These are phyloP conservation scores for Nemapogon koenigi DNA, from an alignment of 2,888 invertebrate species.

Conservation along the genomic window DNA sequence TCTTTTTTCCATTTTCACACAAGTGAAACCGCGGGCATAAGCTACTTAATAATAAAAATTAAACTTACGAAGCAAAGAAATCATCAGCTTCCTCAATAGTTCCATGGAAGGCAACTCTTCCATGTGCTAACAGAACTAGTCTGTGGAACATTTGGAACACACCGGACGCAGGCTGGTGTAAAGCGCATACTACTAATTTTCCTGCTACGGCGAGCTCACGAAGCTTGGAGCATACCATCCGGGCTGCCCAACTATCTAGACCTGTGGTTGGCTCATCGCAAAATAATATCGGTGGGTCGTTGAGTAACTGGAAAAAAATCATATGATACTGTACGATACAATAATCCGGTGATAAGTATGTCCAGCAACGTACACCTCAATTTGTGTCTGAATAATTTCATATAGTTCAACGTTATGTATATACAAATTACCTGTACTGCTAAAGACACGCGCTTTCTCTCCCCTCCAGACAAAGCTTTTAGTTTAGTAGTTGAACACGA, in stretches of 20 bases:
- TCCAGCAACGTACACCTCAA: too few relatives aligned
- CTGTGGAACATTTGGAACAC: slow-evolving; percentile 84
- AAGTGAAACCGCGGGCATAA: too few relatives aligned
- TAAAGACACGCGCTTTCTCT: slow-evolving; percentile 83
- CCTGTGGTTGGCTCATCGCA: slow-evolving; percentile 96
- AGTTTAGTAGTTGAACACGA: slow-evolving; percentile 76
- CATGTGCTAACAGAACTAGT: slow-evolving; percentile 78
- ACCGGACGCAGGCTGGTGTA: slow-evolving; percentile 92
- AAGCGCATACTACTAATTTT: slow-evolving; percentile 84
- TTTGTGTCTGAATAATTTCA: too few relatives aligned
- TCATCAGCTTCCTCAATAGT: slow-evolving; percentile 70
- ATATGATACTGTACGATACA: too few relatives aligned
- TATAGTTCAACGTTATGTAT: too few relatives aligned
- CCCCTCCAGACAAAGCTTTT: slow-evolving; percentile 86
- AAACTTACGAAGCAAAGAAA: slow-evolving; percentile 73
- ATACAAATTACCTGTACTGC: slow-evolving; percentile 75
- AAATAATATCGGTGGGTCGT: slow-evolving; percentile 87
- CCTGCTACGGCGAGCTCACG: slow-evolving; percentile 69
- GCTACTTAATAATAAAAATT: slow-evolving; percentile 13
- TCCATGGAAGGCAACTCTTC: slow-evolving; percentile 81
- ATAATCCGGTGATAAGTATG: too few relatives aligned
- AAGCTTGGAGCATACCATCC: slow-evolving; percentile 76
- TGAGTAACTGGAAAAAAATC: slow-evolving; percentile 73
- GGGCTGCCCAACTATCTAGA: slow-evolving; percentile 88
- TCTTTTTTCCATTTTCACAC: too few relatives aligned